A percentile compares a stretch with the other conserved stretches of the same genome.
Conservation (phyloP, 2,888 invertebrate species). For the Ophion costatus region DNA sequence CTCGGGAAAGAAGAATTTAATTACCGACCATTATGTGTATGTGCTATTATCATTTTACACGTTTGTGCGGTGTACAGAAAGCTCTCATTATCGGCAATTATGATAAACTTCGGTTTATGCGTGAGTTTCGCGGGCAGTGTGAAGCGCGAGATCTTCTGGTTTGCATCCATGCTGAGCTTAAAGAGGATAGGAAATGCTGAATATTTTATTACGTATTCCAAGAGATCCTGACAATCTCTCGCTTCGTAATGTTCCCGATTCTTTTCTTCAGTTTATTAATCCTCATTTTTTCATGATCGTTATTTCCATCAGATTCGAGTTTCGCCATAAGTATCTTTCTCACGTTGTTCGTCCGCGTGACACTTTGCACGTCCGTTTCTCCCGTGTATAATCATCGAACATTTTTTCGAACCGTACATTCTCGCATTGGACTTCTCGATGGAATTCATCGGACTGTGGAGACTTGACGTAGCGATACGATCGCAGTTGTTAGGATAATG, state of each 20-base stretch:
- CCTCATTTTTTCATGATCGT: background rate
- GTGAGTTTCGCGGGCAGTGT: background rate
- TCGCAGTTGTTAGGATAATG: constrained; percentile 48
- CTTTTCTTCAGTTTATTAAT: background rate
- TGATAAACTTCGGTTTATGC: constrained; percentile 2
- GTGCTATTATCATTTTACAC: constrained; percentile 21
- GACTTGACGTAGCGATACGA: constrained; percentile 37
- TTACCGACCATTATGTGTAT: constrained; percentile 26
- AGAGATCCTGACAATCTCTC: background rate
- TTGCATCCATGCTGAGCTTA: background rate
- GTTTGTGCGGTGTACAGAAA: constrained; percentile 27
- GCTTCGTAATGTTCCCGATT: background rate
- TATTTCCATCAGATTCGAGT: constrained; percentile 72
- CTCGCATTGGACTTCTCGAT: constrained; percentile 28
- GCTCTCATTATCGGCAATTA: constrained; percentile 7
- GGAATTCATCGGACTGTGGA: constrained; percentile 29
- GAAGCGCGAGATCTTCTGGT: background rate
- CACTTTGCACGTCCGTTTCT: constrained; percentile 70
- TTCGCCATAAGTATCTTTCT: constrained; percentile 64
- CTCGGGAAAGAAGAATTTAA: constrained; percentile 26
- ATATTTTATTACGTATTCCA: background rate
- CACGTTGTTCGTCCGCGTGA: constrained; percentile 53
- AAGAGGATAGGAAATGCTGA: background rate
- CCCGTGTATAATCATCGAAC: constrained; percentile 67
- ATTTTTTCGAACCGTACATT: constrained; percentile 60